Evolutionary conservation across 2,888 invertebrate species (phyloP).

Genomic region (Clunio marinus): DNA sequence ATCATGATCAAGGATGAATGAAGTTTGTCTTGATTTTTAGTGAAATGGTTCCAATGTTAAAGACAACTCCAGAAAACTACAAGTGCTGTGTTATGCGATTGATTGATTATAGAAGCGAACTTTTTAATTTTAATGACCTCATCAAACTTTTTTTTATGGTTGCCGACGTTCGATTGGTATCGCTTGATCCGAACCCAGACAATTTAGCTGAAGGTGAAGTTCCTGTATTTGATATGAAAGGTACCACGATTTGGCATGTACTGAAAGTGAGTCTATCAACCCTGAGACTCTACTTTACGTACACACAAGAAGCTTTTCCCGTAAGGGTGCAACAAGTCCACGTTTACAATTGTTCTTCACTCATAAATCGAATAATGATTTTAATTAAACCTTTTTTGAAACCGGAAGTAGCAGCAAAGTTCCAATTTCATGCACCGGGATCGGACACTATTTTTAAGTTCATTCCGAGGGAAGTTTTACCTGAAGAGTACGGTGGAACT

Average conservation of each 20-base stretch:
- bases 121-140: slow-evolving; percentile 62
- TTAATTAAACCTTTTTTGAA: slow-evolving; percentile 64
- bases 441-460: slow-evolving; percentile 61
- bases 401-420: slow-evolving; percentile 58
- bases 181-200: slow-evolving; percentile 53
- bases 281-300: slow-evolving; percentile 66
- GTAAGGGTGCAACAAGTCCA: slow-evolving; percentile 63
- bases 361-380: slow-evolving; percentile 60
- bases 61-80: slow-evolving; percentile 62
- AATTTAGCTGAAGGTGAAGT: slow-evolving; percentile 63
- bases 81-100: slow-evolving; percentile 64
- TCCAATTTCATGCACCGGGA: slow-evolving; percentile 66
- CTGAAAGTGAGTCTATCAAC: slow-evolving; percentile 60
- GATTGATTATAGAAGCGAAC: slow-evolving; percentile 59
- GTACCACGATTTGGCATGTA: slow-evolving; percentile 61
- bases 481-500: slow-evolving; percentile 65
- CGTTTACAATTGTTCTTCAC: slow-evolving; percentile 61
- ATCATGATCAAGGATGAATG: neutral
- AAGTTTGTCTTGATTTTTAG: no score
- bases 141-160: slow-evolving; percentile 70
- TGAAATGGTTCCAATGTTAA: slow-evolving; percentile 65
- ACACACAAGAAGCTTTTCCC: slow-evolving; percentile 67
- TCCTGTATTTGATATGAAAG: slow-evolving; percentile 66
- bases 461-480: slow-evolving; percentile 61
- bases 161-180: slow-evolving; percentile 61